Percentiles rank a stretch among this genome's conserved stretches.
Evolutionary conservation across 1,140 invertebrate genomes (phyloP).

Genomic region (Orius laevigatus): DNA sequence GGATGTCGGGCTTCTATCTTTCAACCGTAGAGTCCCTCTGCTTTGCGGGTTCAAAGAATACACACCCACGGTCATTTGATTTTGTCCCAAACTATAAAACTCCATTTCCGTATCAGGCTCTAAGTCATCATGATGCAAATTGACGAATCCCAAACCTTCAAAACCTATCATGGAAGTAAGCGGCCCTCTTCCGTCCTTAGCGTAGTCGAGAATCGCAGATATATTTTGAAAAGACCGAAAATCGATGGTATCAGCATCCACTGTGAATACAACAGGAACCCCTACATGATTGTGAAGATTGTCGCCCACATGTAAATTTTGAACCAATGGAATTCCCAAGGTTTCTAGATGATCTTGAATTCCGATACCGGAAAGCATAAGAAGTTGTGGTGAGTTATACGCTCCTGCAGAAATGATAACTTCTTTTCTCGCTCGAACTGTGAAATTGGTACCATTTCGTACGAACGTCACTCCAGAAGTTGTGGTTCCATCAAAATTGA

Average conservation of each 20-base stretch:
- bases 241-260: conserved; percentile 38
- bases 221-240: conserved; percentile 27
- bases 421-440: conserved; percentile 44
- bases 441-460: conserved; percentile 29
- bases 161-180: conserved; percentile 7
- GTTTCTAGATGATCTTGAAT: conserved; percentile 46
- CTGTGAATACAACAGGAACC: conserved; percentile 43
- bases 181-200: conserved; percentile 2
- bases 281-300: conserved; percentile 60
- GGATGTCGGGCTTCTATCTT: conserved; percentile 42
- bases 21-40: conserved; percentile 44
- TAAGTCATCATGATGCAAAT: conserved; percentile 38
- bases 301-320: conserved; percentile 53
- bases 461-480: conserved; percentile 47
- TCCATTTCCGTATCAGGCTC: conserved; percentile 33
- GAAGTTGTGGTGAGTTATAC: conserved; percentile 49
- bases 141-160: background rate
- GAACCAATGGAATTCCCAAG: conserved; percentile 43
- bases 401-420: conserved; percentile 46
- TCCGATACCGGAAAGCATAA: conserved; percentile 60
- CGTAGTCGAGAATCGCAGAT: background rate
- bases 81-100: background rate
- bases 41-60: conserved; percentile 38
- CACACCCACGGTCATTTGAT: background rate
- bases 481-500: conserved; percentile 40